Evolutionary conservation across 2,113 vertebrate genomes (phyloP).

Genomic region (Athene cunicularia): DNA sequence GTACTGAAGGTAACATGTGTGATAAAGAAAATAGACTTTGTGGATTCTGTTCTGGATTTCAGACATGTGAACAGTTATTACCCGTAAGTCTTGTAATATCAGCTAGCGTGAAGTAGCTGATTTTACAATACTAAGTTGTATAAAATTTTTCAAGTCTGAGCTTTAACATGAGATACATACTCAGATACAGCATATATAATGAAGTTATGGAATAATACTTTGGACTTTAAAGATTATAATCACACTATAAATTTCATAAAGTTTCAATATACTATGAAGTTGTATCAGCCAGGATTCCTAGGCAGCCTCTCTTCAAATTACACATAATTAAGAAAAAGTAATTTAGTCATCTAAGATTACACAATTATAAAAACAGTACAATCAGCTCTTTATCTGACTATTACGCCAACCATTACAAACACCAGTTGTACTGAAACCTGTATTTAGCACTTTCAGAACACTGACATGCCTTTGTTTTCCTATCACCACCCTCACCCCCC

Average conservation of each 20-base stretch:
- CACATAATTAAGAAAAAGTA: not conserved
- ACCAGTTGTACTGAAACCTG: not conserved
- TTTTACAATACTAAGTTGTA: conserved; percentile 61
- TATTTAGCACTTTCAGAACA: not conserved
- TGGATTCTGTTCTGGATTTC: conserved; percentile 61
- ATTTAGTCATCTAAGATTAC: not conserved
- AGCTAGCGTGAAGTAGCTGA: conserved; percentile 60
- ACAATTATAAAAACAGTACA: not conserved
- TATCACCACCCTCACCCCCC: too few relatives aligned
- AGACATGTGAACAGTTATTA: conserved; percentile 41
- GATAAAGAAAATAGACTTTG: conserved; percentile 60
- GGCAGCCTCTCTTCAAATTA: not conserved
- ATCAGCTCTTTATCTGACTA: not conserved
- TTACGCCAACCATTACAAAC: not conserved
- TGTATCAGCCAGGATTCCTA: not conserved
- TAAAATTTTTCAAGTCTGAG: conserved; percentile 1
- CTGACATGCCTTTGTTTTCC: not conserved
- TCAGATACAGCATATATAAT: not conserved
- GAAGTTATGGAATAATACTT: not conserved
- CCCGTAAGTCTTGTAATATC: conserved; percentile 7
- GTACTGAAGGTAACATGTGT: conserved; percentile 79
- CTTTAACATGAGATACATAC: not conserved
- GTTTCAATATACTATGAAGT: not conserved
- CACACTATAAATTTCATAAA: not conserved
- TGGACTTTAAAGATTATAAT: conserved; percentile 6